These are phyloP conservation scores for Kryptopterus vitreolus DNA, from an alignment of 2,797 vertebrate species.

Conservation along the genomic window DNA sequence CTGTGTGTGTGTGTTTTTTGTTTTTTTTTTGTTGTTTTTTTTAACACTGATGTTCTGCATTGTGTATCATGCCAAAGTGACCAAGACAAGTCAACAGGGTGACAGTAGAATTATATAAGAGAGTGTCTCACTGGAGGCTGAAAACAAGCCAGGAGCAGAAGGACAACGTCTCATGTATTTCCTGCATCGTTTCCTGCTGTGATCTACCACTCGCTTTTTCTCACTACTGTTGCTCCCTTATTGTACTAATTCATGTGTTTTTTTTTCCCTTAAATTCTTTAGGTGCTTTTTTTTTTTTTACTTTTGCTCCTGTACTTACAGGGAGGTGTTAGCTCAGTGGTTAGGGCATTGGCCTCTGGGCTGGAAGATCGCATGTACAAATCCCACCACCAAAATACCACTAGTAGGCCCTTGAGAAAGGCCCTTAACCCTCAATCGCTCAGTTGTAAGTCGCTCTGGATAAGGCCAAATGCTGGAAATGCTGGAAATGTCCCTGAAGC, in stretches of 20 bases:
- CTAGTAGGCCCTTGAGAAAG: too few relatives aligned
- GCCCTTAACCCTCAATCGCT: too few relatives aligned
- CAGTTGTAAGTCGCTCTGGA: too few relatives aligned
- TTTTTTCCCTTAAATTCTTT: slow-evolving; percentile 1
- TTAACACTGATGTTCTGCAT: slow-evolving; percentile 35
- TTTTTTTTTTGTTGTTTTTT: slow-evolving; percentile 12
- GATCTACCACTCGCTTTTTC: slow-evolving; percentile 41
- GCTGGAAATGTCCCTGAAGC: too few relatives aligned
- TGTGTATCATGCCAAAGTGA: slow-evolving; percentile 41
- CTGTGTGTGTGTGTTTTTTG: neutral
- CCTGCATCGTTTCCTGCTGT: slow-evolving; percentile 41
- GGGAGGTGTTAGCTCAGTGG: too few relatives aligned
- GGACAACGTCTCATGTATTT: slow-evolving; percentile 35
- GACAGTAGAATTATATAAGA: slow-evolving; percentile 66
- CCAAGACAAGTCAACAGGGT: slow-evolving; percentile 48
- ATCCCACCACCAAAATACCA: too few relatives aligned
- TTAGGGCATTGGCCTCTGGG: too few relatives aligned
- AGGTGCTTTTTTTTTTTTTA: neutral
- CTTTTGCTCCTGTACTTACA: too few relatives aligned
- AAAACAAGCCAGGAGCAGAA: slow-evolving; percentile 64
- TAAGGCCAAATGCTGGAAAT: too few relatives aligned
- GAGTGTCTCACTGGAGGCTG: slow-evolving; percentile 61
- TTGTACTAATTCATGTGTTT: slow-evolving; percentile 19
- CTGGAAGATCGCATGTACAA: too few relatives aligned
- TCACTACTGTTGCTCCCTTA: slow-evolving; percentile 39